A percentile compares a stretch with the other conserved stretches of the same genome.
Evolutionary conservation across 2,113 vertebrate species (phyloP).

Genomic region (Rhegmatorhina hoffmannsi): DNA sequence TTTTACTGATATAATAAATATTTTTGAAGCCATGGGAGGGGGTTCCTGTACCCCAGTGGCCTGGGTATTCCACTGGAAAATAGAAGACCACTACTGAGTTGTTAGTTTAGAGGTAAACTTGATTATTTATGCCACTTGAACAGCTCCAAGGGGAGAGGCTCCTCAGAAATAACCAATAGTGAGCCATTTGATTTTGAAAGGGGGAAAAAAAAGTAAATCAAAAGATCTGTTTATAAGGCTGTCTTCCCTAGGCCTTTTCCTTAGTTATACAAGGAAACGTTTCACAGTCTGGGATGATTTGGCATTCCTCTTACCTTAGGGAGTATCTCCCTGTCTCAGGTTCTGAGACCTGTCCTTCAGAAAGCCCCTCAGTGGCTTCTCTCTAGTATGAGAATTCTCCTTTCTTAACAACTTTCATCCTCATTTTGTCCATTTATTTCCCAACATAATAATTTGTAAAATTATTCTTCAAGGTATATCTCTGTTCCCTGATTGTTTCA

Average conservation of each 20-base stretch:
- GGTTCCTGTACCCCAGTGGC: background rate
- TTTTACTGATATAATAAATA: background rate
- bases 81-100: background rate
- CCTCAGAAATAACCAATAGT: background rate
- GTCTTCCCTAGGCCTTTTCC: background rate
- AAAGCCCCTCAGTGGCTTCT: background rate
- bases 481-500: background rate
- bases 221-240: background rate
- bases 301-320: background rate
- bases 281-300: background rate
- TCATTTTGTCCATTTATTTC: background rate
- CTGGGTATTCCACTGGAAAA: background rate
- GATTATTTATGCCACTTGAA: background rate
- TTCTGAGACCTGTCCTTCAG: background rate
- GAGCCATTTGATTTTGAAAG: background rate
- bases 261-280: background rate
- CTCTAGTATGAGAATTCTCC: background rate
- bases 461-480: rapidly evolving
- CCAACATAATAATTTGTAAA: background rate
- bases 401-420: background rate
- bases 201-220: background rate
- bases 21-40: background rate
- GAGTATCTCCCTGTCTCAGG: background rate
- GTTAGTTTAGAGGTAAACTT: background rate
- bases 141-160: background rate